These are phyloP conservation scores for Vanacampus margaritifer DNA, from an alignment of 2,113 vertebrate genomes.

Conservation along the genomic window DNA sequence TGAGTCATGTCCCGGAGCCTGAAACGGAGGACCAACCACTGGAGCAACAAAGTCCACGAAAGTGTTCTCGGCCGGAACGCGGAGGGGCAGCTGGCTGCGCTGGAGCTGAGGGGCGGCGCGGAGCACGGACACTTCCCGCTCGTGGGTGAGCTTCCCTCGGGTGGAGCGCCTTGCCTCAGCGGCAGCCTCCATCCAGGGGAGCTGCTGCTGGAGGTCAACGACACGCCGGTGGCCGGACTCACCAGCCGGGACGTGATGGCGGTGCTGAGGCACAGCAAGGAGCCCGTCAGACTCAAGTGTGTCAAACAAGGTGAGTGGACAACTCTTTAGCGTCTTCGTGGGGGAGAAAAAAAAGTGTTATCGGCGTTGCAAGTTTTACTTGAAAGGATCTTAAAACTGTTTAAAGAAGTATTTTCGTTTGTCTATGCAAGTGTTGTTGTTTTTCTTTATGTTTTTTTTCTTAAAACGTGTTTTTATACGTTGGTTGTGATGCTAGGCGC, in stretches of 20 bases:
- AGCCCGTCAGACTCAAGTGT: conserved; percentile 93
- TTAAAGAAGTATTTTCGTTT: neutral
- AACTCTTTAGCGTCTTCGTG: neutral
- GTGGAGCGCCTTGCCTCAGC: conserved; percentile 79
- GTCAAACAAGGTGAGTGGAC: conserved; percentile 85
- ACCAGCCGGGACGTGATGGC: conserved; percentile 93
- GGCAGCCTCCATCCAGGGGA: conserved; percentile 82
- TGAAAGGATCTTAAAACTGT: neutral
- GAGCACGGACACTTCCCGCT: conserved; percentile 94
- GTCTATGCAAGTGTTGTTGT: neutral
- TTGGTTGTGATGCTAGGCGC: conserved; percentile 11
- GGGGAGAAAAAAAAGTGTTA: neutral
- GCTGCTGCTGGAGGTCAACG: conserved; percentile 94
- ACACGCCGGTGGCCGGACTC: conserved; percentile 92
- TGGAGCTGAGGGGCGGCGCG: conserved; percentile 89
- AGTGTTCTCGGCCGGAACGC: conserved; percentile 81
- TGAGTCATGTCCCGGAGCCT: conserved; percentile 90
- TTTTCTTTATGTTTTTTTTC: neutral
- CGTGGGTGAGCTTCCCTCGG: conserved; percentile 83
- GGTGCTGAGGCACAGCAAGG: conserved; percentile 92
- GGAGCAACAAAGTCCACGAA: conserved; percentile 95
- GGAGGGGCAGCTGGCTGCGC: conserved; percentile 83
- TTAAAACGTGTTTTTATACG: neutral
- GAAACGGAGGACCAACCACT: conserved; percentile 93
- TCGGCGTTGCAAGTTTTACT: neutral